Evolutionary conservation across 2,888 invertebrate species (phyloP).

Genomic region (Rhagonycha fulva): DNA sequence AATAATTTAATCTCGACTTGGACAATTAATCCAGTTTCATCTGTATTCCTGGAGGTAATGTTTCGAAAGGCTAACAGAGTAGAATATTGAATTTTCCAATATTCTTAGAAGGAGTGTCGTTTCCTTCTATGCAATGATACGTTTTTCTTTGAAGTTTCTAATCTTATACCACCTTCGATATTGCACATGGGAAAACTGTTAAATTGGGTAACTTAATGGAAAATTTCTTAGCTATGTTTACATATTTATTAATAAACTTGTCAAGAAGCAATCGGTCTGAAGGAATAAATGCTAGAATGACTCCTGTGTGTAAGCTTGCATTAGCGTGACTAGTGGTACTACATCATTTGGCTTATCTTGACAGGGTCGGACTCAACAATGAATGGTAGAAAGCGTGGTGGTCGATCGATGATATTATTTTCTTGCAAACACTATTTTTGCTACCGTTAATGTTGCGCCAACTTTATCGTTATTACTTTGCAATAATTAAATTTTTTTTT

Average conservation of each 20-base stretch:
- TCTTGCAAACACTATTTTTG: not conserved
- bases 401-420: slow-evolving; percentile 14
- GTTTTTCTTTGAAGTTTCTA: not conserved
- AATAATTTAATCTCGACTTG: not conserved
- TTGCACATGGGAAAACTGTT: not conserved
- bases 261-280: not conserved
- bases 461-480: not conserved
- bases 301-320: slow-evolving; percentile 24
- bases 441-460: not conserved
- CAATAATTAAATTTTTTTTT: not conserved
- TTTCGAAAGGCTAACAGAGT: not conserved
- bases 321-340: slow-evolving; percentile 31
- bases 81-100: not conserved
- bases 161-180: not conserved
- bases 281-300: slow-evolving; percentile 18
- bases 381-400: slow-evolving; percentile 15
- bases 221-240: not conserved
- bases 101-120: not conserved
- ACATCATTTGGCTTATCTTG: slow-evolving; percentile 31
- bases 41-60: not conserved
- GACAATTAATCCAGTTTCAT: not conserved
- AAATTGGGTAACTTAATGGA: not conserved
- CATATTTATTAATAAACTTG: not conserved
- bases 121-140: not conserved
- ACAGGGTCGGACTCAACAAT: slow-evolving; percentile 30